Conservation (phyloP, 2,113 vertebrate species). For the Paedocypris sp. region DNA sequence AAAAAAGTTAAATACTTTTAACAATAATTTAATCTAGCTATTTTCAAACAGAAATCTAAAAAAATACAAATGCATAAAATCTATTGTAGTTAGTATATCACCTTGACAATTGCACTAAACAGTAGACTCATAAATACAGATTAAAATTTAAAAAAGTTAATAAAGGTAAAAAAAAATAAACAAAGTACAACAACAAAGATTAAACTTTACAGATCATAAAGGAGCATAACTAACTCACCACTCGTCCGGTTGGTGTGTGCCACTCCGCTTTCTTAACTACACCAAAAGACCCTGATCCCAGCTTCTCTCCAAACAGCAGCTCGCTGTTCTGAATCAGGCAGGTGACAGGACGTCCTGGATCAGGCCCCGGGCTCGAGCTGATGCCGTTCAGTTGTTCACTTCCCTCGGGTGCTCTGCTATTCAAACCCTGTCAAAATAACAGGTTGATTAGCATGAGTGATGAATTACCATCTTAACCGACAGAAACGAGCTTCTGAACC, state of each 20-base stretch:
- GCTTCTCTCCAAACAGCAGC: conserved; percentile 60
- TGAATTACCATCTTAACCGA: no score
- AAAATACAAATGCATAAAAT: no score
- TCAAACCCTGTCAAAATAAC: conserved; percentile 45
- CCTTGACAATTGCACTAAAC: no score
- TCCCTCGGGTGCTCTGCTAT: conserved; percentile 41
- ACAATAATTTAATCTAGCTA: no score
- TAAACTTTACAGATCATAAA: background rate
- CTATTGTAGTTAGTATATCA: no score
- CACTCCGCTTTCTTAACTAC: conserved; percentile 73
- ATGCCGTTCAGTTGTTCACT: conserved; percentile 42
- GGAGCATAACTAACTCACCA: conserved; percentile 51
- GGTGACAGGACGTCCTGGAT: conserved; percentile 55
- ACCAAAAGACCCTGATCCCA: conserved; percentile 79
- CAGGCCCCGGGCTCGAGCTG: conserved; percentile 25
- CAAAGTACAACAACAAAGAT: no score
- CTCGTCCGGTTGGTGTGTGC: conserved; percentile 60
- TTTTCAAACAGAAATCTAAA: no score
- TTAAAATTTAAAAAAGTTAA: no score
- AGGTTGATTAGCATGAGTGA: background rate
- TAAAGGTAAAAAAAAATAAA: no score
- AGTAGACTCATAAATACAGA: no score
- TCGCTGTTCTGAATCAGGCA: conserved; percentile 75
- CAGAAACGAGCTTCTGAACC: no score
- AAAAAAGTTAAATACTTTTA: no score